Percentiles rank a stretch among this genome's conserved stretches.
Conservation (phyloP, 2,888 invertebrate genomes). For the Crocallis elinguaria region DNA sequence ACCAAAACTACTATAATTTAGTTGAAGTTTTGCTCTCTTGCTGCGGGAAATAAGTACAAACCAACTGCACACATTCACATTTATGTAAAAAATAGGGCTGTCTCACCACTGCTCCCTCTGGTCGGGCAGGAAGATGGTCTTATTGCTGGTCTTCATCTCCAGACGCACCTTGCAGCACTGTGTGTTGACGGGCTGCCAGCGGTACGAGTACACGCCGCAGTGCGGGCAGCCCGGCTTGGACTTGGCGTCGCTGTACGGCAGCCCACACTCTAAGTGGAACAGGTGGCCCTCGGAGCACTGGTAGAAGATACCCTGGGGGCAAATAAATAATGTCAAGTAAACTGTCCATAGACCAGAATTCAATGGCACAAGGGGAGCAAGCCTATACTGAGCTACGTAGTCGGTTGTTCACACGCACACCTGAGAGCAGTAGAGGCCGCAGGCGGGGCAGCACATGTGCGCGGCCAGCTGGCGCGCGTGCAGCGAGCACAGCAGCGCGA, state of each 20-base stretch:
- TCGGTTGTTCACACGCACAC: no score
- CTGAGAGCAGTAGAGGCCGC: slow-evolving; percentile 95
- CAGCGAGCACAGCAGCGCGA: slow-evolving; percentile 90
- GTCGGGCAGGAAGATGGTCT: slow-evolving; percentile 70
- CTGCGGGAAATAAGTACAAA: no score
- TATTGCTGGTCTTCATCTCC: slow-evolving; percentile 65
- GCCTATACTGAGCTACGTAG: no score
- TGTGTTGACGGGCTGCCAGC: slow-evolving; percentile 67
- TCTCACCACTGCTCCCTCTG: slow-evolving; percentile 75
- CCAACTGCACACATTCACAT: no score
- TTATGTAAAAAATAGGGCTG: neutral
- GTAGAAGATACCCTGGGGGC: slow-evolving; percentile 90
- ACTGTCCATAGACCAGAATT: neutral
- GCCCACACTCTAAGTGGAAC: slow-evolving; percentile 92
- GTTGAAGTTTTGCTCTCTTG: no score
- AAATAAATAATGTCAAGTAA: neutral
- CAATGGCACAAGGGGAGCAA: no score
- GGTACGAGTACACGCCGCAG: slow-evolving; percentile 70
- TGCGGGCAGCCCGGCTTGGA: slow-evolving; percentile 70
- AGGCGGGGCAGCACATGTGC: slow-evolving; percentile 96
- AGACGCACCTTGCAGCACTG: slow-evolving; percentile 57
- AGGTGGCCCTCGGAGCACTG: slow-evolving; percentile 92
- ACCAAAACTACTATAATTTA: no score
- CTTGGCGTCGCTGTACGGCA: slow-evolving; percentile 63
- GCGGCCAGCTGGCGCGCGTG: slow-evolving; percentile 90